These are phyloP conservation scores for Scopus umbretta DNA, from an alignment of 2,113 vertebrate species.

Conservation along the genomic window DNA sequence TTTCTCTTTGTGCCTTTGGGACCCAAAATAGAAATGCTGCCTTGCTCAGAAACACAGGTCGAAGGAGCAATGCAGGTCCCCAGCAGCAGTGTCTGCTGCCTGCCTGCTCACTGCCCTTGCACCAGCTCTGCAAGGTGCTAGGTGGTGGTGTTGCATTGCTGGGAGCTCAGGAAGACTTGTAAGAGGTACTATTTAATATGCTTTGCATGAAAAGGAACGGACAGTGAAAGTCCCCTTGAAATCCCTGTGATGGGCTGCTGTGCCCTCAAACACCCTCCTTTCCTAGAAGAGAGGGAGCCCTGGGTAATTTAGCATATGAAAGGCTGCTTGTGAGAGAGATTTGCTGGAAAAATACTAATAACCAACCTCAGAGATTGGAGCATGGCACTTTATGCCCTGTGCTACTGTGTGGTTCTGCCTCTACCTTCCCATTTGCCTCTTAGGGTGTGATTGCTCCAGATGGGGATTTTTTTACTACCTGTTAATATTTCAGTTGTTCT, in stretches of 20 bases:
- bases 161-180: background rate
- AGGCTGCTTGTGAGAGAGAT: background rate
- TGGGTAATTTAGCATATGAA: background rate
- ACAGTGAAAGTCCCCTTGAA: background rate
- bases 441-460: background rate
- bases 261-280: background rate
- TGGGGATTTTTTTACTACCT: too few relatives aligned
- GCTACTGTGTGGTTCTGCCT: background rate
- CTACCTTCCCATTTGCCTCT: background rate
- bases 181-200: background rate
- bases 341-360: background rate
- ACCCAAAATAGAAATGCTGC: rapidly evolving
- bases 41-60: rapidly evolving
- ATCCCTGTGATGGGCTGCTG: background rate
- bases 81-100: background rate
- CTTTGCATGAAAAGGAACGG: background rate
- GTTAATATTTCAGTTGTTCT: background rate
- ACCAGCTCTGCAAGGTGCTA: background rate
- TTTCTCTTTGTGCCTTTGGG: rapidly evolving
- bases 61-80: rapidly evolving
- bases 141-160: slow-evolving; percentile 3
- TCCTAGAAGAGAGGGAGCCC: background rate
- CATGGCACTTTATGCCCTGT: background rate
- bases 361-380: background rate
- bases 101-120: background rate